Conservation (phyloP, 2,888 invertebrate species). For the Muschampia plurimacula region DNA sequence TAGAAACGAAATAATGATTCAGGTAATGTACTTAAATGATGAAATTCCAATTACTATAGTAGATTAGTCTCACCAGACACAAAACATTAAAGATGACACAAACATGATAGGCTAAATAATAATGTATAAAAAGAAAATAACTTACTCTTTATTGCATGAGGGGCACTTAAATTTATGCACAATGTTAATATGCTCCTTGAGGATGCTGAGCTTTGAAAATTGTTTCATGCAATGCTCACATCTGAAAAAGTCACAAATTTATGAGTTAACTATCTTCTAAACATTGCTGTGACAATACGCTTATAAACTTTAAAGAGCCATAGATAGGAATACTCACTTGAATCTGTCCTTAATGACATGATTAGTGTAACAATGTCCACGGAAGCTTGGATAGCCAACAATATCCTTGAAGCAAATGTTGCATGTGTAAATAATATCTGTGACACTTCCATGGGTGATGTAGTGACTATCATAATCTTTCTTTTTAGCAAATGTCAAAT, state of each 20-base stretch:
- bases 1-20: no score
- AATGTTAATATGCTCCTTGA: constrained; percentile 64
- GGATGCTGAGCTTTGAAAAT: constrained; percentile 64
- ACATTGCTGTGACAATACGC: not conserved
- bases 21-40: no score
- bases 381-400: constrained; percentile 83
- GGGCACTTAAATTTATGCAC: constrained; percentile 67
- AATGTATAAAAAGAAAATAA: constrained; percentile 34
- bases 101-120: not conserved
- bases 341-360: constrained; percentile 85
- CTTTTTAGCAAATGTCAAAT: constrained; percentile 77
- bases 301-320: no score
- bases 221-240: constrained; percentile 67
- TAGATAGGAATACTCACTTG: constrained; percentile 66
- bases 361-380: constrained; percentile 85
- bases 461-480: constrained; percentile 85
- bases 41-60: no score
- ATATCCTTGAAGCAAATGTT: constrained; percentile 84
- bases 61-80: no score
- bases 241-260: constrained; percentile 51
- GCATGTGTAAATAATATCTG: constrained; percentile 82
- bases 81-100: constrained; percentile 3
- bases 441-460: constrained; percentile 61
- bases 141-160: constrained; percentile 71
- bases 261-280: not conserved